Evolutionary conservation across 1,140 invertebrate genomes (phyloP).

Genomic region (Nixonia krombeini): DNA sequence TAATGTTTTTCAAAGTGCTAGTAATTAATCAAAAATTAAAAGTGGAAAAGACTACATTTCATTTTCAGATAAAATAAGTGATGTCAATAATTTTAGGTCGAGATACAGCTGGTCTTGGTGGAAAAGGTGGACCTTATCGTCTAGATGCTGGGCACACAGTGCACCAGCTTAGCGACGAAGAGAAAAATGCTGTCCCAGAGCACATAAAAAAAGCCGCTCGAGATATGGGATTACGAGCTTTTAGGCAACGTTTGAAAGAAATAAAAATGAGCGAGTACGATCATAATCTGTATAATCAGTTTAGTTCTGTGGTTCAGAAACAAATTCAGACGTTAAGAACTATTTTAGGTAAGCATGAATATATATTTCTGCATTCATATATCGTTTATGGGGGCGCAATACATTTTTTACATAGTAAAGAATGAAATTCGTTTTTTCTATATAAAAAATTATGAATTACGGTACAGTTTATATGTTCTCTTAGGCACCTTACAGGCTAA

Average conservation of each 20-base stretch:
- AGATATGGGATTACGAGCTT: constrained; percentile 93
- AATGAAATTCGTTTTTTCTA: too few relatives aligned
- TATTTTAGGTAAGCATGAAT: constrained; percentile 71
- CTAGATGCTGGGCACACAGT: constrained; percentile 94
- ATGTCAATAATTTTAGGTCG: constrained; percentile 72
- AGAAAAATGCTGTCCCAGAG: constrained; percentile 92
- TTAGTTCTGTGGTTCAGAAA: constrained; percentile 82
- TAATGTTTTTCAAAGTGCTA: too few relatives aligned
- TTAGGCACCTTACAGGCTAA: constrained; percentile 88
- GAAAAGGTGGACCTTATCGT: constrained; percentile 92
- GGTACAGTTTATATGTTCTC: too few relatives aligned
- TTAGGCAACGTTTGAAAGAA: constrained; percentile 89
- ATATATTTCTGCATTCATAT: too few relatives aligned
- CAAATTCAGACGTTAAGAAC: constrained; percentile 80
- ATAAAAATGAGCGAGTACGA: constrained; percentile 97
- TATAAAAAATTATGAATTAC: too few relatives aligned
- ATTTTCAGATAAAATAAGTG: too few relatives aligned
- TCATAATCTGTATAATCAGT: constrained; percentile 88
- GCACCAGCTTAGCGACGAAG: constrained; percentile 87
- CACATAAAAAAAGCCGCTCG: constrained; percentile 89
- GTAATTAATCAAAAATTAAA: too few relatives aligned
- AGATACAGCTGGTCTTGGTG: constrained; percentile 94
- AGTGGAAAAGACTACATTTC: too few relatives aligned
- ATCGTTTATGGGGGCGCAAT: too few relatives aligned
- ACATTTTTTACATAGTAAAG: too few relatives aligned